Evolutionary conservation across 2,113 vertebrate genomes (phyloP), one percentile per base, ranked within the genome.

Genomic region (Rhea pennata): DNA sequence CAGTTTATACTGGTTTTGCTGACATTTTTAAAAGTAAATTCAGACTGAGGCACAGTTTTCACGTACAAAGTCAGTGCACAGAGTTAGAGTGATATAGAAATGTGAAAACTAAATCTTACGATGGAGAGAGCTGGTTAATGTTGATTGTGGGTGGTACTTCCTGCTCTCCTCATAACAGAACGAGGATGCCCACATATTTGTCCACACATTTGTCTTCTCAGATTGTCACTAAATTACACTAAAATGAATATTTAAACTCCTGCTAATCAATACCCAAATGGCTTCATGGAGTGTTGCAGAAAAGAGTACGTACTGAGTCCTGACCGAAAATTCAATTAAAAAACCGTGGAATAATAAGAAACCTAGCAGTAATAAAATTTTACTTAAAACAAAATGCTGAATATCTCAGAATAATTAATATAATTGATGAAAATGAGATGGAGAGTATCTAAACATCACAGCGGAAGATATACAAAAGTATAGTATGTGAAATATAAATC

Each of bases 61-160:
- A 77, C 0, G 0, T 15, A 36, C 7, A 62, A 76, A 67, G 76
- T 46, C 75, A 59, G 17, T 10, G 6, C 0, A 3, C 77, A 20
- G 39, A 66, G 62, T 54, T 44, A 21, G 40, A 62, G 23, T 54
- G 56, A 33, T 73, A 75, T 0, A 10, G 50, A 54, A 10, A 12
- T 15, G 23, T 36, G 33, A 72, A 91, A 91, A 51, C 12, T 42
- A 39, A 24, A 23, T 62, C 19, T 67, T 62, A 67, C 1, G 9
- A 44, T 12, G 22, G 50, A 26, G 62, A 65, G 36, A 91, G 40
- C 4, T 61, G 31, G 48, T 70, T 75, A 59, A 54, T 19, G 14
- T 15, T 61, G 40, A 66, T 36, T 84, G 84, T 33, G 12, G 17
- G n/a, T 61, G 23, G 13, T 56, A 53, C 14, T 76, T 62, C 31